Evolutionary conservation across 2,113 vertebrate species (phyloP), one percentile per base, ranked within the genome.

Genomic region (Dolichallabes microphthalmus): DNA sequence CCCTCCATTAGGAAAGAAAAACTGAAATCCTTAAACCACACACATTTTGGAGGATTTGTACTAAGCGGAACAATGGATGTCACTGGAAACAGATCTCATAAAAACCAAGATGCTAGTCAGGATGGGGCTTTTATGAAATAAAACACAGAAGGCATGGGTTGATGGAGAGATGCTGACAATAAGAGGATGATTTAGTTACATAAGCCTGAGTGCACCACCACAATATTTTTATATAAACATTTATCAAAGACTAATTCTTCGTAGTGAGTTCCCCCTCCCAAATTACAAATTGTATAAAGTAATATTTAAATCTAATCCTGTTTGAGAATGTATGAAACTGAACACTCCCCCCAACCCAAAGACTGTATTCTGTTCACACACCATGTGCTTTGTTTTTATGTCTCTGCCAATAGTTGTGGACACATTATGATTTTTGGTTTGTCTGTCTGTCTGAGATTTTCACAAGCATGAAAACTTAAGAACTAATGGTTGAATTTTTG

Each of bases 1-100:
- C 84, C 83, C 30, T 66, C 57, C 15, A 73, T 88, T 88, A 82
- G 88, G 73, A 84, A 81, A 69, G 85, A 63, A 85, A 86, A 87
- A 84, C 50, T 61, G 58, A 86, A 52, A 85, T 86, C 83, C 82
- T 88, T 45, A 85, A 77, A 86, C 73, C 68, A 87, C 85, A 83
- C 69, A 86, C 75, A 71, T 86, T 87, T 87, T 81, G 63, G 32
- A 80, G 82, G 71, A 22, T 80, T 75, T 45, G 52, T 60, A 60
- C 15, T 81, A 88, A 88, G 82, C 75, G 57, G 81, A 69, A 82
- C 35, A 80, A 39, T 82, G 77, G 73, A 82, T 58, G 57, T 61
- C 27, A 20, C 17, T 79, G 14, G 30, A 78, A 63, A 22, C 39
- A 17, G 52, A 52, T 76, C 50, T 30, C 30, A 20, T 64, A 71